phyloP scores from a whole-genome alignment of 2,797 vertebrate genomes.

The Sorex maritimensis region DNA sequence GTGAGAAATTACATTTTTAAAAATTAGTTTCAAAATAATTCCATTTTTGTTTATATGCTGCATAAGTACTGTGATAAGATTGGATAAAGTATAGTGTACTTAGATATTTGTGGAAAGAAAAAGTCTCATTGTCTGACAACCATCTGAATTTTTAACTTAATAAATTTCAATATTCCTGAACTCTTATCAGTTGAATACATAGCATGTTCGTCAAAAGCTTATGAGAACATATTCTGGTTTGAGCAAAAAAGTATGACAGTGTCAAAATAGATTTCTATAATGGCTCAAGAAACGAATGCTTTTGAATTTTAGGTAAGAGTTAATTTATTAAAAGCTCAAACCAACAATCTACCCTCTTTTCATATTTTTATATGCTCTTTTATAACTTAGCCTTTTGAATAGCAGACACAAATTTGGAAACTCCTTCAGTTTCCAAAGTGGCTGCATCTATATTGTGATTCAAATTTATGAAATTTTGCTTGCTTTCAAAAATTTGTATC shows the following conservation, averaged over 20 bases:
- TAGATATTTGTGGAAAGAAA: no score
- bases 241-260: not conserved
- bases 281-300: not conserved
- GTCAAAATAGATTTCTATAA: not conserved
- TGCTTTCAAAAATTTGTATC: not conserved
- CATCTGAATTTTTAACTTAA: not conserved
- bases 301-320: not conserved
- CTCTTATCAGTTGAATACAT: not conserved
- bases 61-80: no score
- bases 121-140: not conserved
- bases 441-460: not conserved
- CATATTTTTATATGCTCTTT: not conserved
- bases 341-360: not conserved
- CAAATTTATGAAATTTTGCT: not conserved
- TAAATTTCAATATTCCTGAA: not conserved
- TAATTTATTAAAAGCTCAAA: not conserved
- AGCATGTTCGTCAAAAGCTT: not conserved
- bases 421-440: not conserved
- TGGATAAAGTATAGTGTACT: no score
- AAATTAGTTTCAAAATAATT: not conserved
- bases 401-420: conserved; percentile 34
- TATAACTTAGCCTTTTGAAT: not conserved
- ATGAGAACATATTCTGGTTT: not conserved
- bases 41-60: no score
- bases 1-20: not conserved